Evolutionary conservation across 1,140 invertebrate genomes (phyloP), one percentile per base, ranked within the genome.

Genomic region (Diorhabda elongata): DNA sequence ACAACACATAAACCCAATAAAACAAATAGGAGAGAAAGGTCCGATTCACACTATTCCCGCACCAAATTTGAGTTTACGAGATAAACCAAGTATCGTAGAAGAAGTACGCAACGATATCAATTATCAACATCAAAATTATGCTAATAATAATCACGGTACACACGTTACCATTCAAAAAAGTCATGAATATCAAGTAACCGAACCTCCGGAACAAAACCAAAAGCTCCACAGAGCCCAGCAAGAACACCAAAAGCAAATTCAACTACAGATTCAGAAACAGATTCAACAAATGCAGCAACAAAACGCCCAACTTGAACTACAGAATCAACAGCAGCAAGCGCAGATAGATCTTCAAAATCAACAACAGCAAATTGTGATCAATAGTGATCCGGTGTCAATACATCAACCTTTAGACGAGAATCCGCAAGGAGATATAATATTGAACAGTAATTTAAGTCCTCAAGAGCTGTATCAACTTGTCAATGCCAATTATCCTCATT

Each of bases 11-110:
- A 73, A 77, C 8, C 73, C 79, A 0, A 79, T 81, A 41, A 79
- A 80, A 61, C 80, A 81, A 71, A 59, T 78, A 58, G 84, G 85
- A 43, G 85, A 88, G 69, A 86, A 86, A 76, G 90, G 89, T 76
- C 90, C 91, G 2, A 92, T 92, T 77, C 91, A 92, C 78, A 92
- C 91, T 3, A 92, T 93, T 68, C 91, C 91, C 75, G 91, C 91
- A 5, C 91, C 91, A 5, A 92, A 93, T 81, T 81, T 91, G n/a
- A 87, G 87, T 63, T 69, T 67, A 4, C 74, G 74, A 4, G 79
- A 80, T 70, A 79, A 76, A 69, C 78, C 78, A 9, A 58, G 66
- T 7, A 56, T 65, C 6, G 58, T 75, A 3, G 69, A 75, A 57
- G 71, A 76, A 8, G 58, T 73, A 4, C 11, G 63, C 67, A 66